Conservation (phyloP, 2,113 vertebrate genomes). For the Eurypyga helias region DNA sequence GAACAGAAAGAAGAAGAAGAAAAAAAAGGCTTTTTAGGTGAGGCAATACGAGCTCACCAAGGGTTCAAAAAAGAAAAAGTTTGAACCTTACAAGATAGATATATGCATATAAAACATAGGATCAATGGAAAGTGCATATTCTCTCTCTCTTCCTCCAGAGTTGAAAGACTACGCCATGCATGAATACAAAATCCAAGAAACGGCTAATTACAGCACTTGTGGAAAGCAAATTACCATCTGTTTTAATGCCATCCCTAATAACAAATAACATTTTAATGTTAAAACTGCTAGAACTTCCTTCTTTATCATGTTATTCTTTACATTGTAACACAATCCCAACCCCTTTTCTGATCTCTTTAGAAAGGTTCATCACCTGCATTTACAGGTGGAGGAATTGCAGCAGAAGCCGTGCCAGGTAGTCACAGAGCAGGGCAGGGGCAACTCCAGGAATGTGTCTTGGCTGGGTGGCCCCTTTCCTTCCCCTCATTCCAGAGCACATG, state of each 20-base stretch:
- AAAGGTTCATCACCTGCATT: not conserved
- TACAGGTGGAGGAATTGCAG: not conserved
- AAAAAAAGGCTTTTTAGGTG: not conserved
- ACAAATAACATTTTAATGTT: not conserved
- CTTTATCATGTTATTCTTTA: not conserved
- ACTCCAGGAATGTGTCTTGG: not conserved
- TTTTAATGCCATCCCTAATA: not conserved
- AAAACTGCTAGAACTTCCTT: not conserved
- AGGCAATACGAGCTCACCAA: not conserved
- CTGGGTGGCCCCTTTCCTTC: not conserved
- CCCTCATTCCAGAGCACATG: fast-evolving
- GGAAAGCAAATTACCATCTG: not conserved
- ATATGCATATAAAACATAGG: not conserved
- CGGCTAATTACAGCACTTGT: not conserved
- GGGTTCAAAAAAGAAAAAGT: not conserved
- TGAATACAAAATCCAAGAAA: not conserved
- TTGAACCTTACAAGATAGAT: not conserved
- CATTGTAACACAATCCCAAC: not conserved
- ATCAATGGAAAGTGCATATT: not conserved
- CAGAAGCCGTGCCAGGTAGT: not conserved
- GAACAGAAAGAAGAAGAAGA: not conserved
- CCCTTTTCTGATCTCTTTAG: not conserved
- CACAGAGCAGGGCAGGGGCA: not conserved
- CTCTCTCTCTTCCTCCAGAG: not conserved
- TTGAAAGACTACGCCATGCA: not conserved